Evolutionary conservation across 2,797 vertebrate genomes (phyloP), one percentile per base, ranked within the genome.

Genomic region (Balearica regulorum): DNA sequence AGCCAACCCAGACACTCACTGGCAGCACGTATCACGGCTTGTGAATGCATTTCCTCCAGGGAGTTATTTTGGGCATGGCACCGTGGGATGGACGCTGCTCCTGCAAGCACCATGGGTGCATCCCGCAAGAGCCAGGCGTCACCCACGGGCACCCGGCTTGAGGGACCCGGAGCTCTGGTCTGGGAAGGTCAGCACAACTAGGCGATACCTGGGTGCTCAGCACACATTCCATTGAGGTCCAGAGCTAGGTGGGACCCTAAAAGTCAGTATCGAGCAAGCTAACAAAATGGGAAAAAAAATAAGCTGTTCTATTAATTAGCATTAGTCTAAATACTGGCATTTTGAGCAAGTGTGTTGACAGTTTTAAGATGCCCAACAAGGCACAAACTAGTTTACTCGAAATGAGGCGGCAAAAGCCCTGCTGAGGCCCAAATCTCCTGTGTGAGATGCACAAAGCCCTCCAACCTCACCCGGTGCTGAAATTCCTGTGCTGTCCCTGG

Each of bases 141-240:
- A 73, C 51, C 24, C 51, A 14, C 0, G 0, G 77, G 60, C 60
- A 55, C 13, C 20, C 1, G 1, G 15, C 43, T 79, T 2, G 12
- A 77, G 76, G 61, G 61, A 65, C 26, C 17, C 16, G 37, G 43
- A 83, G 28, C 37, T 43, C 75, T 83, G 41, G 16, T 54, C 69
- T 53, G 19, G 44, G 69, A 75, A 60, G n/a, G 57, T 61, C 80
- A 55, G 33, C 4, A 13, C 61, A 71, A 20, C 14, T 5, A 28
- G 9, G 71, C 0, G 4, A 17, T 16, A 37, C 25, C 68, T 64
- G 0, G 13, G 51, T n/a, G 78, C 60, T 70, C 55, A 33, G 60
- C 21, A 53, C 3, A 4, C 0, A 0, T 51, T 11, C n/a, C 0
- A 1, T 3, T 0, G 2, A 61, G 8, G 11, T 43, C 26, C 46